These are phyloP conservation scores for Malurus leucopterus DNA, from an alignment of 2,797 vertebrate species.

Conservation along the genomic window DNA sequence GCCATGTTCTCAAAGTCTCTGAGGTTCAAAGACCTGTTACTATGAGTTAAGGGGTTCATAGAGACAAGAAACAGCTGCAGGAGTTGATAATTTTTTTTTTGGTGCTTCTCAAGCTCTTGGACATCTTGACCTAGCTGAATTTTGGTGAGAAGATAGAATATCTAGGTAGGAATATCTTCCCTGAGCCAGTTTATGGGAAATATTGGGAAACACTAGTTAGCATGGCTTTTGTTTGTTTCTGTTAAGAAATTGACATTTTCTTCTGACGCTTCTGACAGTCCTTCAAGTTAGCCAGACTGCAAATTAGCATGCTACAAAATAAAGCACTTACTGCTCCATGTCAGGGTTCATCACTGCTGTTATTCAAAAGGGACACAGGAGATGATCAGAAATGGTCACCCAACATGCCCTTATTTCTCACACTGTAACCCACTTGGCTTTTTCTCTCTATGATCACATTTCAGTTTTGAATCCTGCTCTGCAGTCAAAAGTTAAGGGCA, in stretches of 20 bases:
- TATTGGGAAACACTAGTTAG: neutral
- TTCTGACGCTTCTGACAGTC: neutral
- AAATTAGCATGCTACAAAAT: neutral
- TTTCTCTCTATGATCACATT: neutral
- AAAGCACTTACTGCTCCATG: neutral
- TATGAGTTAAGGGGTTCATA: neutral
- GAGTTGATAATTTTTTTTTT: neutral
- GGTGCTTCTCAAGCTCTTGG: neutral
- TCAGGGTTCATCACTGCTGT: neutral
- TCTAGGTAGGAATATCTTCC: neutral
- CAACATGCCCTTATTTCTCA: fast-evolving
- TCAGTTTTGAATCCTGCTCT: neutral
- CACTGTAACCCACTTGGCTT: neutral
- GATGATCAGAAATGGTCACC: neutral
- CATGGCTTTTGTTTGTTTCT: neutral
- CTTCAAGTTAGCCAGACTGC: neutral
- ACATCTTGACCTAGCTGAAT: neutral
- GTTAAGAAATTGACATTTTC: neutral
- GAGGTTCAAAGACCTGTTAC: neutral
- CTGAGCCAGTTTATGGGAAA: neutral
- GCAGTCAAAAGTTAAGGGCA: neutral
- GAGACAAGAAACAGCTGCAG: neutral
- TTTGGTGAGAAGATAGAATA: neutral
- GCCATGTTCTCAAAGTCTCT: neutral
- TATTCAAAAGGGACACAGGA: neutral